Percentiles rank a stretch among this genome's conserved stretches.
These are phyloP conservation scores for Paracanthobrama guichenoti DNA, from an alignment of 2,113 vertebrate species.

Conservation along the genomic window DNA sequence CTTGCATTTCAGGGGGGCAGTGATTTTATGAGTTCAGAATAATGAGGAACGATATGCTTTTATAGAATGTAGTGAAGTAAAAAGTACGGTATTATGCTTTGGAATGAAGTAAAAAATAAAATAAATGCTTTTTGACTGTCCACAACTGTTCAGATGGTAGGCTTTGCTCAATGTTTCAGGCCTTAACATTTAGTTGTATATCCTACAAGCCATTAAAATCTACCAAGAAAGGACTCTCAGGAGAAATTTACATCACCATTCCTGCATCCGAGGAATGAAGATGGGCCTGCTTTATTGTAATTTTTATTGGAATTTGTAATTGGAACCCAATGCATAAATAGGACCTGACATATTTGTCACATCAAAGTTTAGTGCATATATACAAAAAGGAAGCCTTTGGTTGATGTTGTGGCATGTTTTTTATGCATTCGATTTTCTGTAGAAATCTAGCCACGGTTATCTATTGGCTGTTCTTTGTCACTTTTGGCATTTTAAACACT, in stretches of 20 bases:
- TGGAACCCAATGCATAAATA: not conserved
- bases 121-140: no score
- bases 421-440: not conserved
- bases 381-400: slow-evolving; percentile 4
- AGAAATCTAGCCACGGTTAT: slow-evolving; percentile 3
- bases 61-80: no score
- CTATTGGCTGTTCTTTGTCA: slow-evolving; percentile 35
- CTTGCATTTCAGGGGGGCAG: no score
- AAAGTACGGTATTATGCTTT: no score
- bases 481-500: slow-evolving; percentile 36
- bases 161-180: not conserved
- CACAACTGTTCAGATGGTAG: not conserved
- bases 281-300: slow-evolving; percentile 2
- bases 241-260: not conserved
- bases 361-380: not conserved
- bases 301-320: not conserved
- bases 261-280: not conserved
- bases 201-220: slow-evolving; percentile 16
- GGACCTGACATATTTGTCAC: slow-evolving; percentile 8
- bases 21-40: no score
- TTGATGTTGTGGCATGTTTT: not conserved
- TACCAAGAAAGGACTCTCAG: not conserved
- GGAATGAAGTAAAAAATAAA: no score
- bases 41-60: no score
- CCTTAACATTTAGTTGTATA: slow-evolving; percentile 3